phyloP scores from a whole-genome alignment of 1,140 invertebrate genomes.

The Harlomillsia oculata region DNA sequence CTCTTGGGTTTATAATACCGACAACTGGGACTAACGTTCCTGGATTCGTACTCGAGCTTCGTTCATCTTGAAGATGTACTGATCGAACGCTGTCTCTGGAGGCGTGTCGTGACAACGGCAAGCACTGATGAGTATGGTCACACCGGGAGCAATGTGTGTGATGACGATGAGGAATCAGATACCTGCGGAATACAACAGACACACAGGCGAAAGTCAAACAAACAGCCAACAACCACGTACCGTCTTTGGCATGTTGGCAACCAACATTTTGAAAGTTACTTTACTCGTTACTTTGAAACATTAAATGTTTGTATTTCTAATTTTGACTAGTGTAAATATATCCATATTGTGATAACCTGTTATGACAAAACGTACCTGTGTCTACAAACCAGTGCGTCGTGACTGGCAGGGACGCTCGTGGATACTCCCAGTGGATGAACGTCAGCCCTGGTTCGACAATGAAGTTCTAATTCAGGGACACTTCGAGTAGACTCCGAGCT shows the following conservation, averaged over 20 bases:
- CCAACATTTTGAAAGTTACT: not conserved
- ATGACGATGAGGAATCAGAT: constrained; percentile 18
- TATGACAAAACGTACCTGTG: constrained; percentile 14
- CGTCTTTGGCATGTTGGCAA: not conserved
- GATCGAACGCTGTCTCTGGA: constrained; percentile 37
- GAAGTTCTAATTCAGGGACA: constrained; percentile 78
- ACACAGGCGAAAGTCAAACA: not conserved
- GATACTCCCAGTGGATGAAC: constrained; percentile 12
- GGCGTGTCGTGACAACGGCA: constrained; percentile 37
- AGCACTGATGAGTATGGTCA: constrained; percentile 34
- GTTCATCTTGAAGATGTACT: constrained; percentile 16
- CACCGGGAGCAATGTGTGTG: constrained; percentile 24
- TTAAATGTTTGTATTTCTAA: not conserved
- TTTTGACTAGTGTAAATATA: not conserved
- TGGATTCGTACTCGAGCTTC: not conserved
- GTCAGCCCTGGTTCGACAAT: constrained; percentile 50
- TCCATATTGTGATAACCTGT: not conserved
- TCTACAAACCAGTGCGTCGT: constrained; percentile 23
- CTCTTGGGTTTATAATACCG: constrained; percentile 43
- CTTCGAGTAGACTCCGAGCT: constrained; percentile 54
- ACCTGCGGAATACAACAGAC: constrained; percentile 8
- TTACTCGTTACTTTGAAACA: not conserved
- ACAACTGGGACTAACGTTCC: not conserved
- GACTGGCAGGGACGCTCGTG: constrained; percentile 13
- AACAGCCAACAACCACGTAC: not conserved